Evolutionary conservation across 53 echinoderm and acorn worm species (phyloP).

Genomic region (Stichopus horrens): DNA sequence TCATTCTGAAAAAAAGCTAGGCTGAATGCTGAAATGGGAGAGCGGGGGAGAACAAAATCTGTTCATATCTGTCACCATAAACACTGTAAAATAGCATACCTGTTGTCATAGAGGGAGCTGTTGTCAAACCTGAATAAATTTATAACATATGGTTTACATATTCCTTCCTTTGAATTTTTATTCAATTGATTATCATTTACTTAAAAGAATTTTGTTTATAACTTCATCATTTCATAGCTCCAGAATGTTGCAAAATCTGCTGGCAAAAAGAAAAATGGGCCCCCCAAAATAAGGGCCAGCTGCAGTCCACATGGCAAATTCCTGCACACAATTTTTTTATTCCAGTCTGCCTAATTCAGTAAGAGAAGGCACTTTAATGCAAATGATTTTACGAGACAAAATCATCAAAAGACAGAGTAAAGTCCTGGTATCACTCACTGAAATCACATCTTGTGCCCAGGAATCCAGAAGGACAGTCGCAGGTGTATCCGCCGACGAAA

Average conservation of each 20-base stretch:
- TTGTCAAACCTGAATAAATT: slow-evolving; percentile 3
- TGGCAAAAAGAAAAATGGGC: too few species aligned
- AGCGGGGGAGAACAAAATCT: too few species aligned
- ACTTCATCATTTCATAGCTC: too few species aligned
- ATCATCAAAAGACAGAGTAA: not conserved
- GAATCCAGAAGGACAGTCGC: slow-evolving; percentile 50
- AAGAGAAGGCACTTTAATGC: not conserved
- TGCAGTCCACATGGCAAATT: too few species aligned
- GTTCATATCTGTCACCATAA: not conserved
- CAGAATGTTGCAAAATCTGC: too few species aligned
- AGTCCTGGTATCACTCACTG: slow-evolving; percentile 1
- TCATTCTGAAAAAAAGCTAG: too few species aligned
- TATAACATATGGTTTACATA: not conserved
- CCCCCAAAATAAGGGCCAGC: too few species aligned
- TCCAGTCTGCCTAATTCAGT: not conserved
- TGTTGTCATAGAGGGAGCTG: not conserved
- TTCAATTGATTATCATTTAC: too few species aligned
- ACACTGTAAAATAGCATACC: not conserved
- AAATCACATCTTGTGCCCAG: slow-evolving; percentile 56
- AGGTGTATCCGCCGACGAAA: slow-evolving; percentile 21
- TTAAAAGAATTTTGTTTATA: too few species aligned
- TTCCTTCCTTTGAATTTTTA: too few species aligned
- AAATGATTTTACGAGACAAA: not conserved
- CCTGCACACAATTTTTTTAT: too few species aligned
- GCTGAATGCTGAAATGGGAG: too few species aligned